These are phyloP conservation scores for Pardosa pseudoannulata DNA, from an alignment of 2,888 invertebrate species.

Conservation along the genomic window DNA sequence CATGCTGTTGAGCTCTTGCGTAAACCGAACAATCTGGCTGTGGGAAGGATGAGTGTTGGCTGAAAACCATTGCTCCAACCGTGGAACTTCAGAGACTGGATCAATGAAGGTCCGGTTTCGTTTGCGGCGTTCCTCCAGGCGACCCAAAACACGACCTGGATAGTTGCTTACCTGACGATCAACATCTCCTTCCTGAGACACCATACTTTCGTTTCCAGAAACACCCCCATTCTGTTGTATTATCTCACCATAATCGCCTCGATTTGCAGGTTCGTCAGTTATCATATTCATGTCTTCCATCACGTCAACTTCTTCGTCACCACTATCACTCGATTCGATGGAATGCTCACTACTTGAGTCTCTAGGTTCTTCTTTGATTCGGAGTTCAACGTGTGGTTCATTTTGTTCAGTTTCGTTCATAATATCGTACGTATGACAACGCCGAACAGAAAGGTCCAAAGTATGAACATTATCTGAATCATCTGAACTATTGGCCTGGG, in stretches of 20 bases:
- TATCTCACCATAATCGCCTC: slow-evolving; percentile 30
- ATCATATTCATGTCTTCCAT: slow-evolving; percentile 59
- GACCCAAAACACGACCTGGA: slow-evolving; percentile 49
- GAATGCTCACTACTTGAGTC: slow-evolving; percentile 67
- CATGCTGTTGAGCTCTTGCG: slow-evolving; percentile 97
- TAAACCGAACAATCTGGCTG: slow-evolving; percentile 97
- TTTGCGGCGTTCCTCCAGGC: slow-evolving; percentile 88
- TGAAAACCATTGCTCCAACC: slow-evolving; percentile 78
- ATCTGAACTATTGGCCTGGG: slow-evolving; percentile 64
- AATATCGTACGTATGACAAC: slow-evolving; percentile 49
- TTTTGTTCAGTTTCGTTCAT: slow-evolving; percentile 32
- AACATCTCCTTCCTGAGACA: slow-evolving; percentile 40
- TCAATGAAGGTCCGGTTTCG: slow-evolving; percentile 99
- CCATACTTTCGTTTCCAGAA: slow-evolving; percentile 23
- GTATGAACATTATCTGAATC: slow-evolving; percentile 73
- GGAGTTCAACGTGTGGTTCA: slow-evolving; percentile 45
- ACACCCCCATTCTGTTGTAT: slow-evolving; percentile 60
- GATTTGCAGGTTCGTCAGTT: slow-evolving; percentile 41
- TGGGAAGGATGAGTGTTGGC: slow-evolving; percentile 99
- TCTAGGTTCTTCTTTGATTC: slow-evolving; percentile 65
- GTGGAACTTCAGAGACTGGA: slow-evolving; percentile 93
- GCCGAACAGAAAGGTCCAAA: slow-evolving; percentile 73
- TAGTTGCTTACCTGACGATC: slow-evolving; percentile 33
- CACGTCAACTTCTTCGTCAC: slow-evolving; percentile 63
- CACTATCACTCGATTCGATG: slow-evolving; percentile 64